These are phyloP conservation scores for Amphilophus citrinellus DNA, from an alignment of 2,113 vertebrate species.

Conservation along the genomic window DNA sequence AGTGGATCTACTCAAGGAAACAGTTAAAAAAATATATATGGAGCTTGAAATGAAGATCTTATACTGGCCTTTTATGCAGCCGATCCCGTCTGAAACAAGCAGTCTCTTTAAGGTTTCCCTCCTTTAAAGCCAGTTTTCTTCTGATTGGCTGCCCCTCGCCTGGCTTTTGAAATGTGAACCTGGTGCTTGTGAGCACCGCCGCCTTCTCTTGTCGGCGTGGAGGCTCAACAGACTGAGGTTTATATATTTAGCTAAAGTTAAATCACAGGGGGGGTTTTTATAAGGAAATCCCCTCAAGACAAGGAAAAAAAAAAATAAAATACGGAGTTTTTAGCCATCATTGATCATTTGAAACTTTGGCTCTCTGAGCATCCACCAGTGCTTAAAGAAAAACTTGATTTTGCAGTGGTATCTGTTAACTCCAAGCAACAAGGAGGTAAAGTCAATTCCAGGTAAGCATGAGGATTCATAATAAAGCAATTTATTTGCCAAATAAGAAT, in stretches of 20 bases:
- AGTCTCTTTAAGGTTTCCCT: no score
- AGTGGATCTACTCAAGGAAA: no score
- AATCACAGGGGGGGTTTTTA: no score
- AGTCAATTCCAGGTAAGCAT: not conserved
- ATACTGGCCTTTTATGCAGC: no score
- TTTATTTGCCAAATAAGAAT: conserved; percentile 81
- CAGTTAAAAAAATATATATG: no score
- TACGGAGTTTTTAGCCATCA: not conserved
- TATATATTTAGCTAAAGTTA: not conserved
- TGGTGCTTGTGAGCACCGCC: not conserved
- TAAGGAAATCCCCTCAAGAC: no score
- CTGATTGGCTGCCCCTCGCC: not conserved
- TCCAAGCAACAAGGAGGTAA: not conserved
- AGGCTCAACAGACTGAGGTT: no score
- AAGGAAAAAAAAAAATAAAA: no score
- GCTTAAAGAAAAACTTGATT: not conserved
- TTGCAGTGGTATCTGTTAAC: not conserved
- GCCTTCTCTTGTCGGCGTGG: not conserved
- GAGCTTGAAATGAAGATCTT: no score
- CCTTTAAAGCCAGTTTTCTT: not conserved
- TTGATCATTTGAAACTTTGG: not conserved
- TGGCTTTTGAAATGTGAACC: not conserved
- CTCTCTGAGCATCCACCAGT: not conserved
- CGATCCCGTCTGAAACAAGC: no score
- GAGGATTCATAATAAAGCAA: conserved; percentile 73